These are phyloP conservation scores for Margaritifera margaritifera DNA, from an alignment of 2,888 invertebrate genomes.

Conservation along the genomic window DNA sequence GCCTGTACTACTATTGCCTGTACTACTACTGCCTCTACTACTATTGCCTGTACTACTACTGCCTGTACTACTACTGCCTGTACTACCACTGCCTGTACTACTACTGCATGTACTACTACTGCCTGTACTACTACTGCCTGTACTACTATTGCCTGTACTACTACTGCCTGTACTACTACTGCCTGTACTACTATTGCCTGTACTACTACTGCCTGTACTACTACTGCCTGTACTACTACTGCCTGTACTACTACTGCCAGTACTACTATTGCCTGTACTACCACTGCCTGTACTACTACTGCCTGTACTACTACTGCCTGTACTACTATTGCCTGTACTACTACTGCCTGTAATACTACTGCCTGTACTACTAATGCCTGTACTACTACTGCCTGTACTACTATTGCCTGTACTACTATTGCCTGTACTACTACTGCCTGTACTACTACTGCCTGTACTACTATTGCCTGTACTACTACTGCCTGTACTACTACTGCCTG, in stretches of 20 bases:
- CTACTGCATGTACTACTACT: constrained; percentile 6
- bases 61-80: background rate
- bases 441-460: background rate
- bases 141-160: background rate
- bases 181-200: background rate
- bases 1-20: background rate
- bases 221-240: background rate
- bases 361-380: background rate
- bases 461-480: no score
- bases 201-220: constrained; percentile 5
- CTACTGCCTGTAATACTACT: background rate
- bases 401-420: background rate
- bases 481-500: no score
- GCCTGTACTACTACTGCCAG: background rate
- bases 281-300: background rate
- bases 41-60: background rate
- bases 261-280: constrained; percentile 3
- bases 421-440: background rate
- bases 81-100: no score
- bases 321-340: background rate
- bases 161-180: background rate
- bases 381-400: background rate
- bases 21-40: background rate
- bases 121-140: background rate
- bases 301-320: background rate